Conservation (phyloP, 1,140 invertebrate species). For the Laodelphax striatellus region DNA sequence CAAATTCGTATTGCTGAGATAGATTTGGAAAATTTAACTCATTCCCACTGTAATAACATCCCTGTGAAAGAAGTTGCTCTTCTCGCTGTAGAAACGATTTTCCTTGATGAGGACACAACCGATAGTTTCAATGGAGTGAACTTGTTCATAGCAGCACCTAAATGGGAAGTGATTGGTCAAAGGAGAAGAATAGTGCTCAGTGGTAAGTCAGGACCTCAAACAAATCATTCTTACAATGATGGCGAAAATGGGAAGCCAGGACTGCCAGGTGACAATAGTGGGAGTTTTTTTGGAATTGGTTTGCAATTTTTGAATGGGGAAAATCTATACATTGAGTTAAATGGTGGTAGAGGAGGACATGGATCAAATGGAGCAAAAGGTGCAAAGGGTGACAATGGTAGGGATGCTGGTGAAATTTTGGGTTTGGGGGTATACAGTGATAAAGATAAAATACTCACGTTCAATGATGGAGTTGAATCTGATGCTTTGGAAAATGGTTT, state of each 20-base stretch:
- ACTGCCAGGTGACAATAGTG: background rate
- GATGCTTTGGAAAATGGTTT: no score
- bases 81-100: background rate
- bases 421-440: no score
- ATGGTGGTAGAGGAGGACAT: background rate
- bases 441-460: no score
- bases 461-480: no score
- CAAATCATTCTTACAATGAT: background rate
- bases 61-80: background rate
- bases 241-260: background rate
- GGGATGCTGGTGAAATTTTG: no score
- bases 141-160: background rate
- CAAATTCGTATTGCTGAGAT: background rate
- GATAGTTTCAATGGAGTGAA: background rate
- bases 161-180: background rate
- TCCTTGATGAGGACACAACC: background rate
- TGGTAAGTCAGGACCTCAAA: background rate
- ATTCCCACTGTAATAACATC: background rate
- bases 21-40: background rate
- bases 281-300: background rate
- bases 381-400: no score
- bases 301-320: background rate
- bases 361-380: background rate
- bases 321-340: background rate
- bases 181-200: background rate